A percentile compares a stretch with the other conserved stretches of the same genome.
These are phyloP conservation scores for Sebastes minor DNA, from an alignment of 2,797 vertebrate species.

Conservation along the genomic window DNA sequence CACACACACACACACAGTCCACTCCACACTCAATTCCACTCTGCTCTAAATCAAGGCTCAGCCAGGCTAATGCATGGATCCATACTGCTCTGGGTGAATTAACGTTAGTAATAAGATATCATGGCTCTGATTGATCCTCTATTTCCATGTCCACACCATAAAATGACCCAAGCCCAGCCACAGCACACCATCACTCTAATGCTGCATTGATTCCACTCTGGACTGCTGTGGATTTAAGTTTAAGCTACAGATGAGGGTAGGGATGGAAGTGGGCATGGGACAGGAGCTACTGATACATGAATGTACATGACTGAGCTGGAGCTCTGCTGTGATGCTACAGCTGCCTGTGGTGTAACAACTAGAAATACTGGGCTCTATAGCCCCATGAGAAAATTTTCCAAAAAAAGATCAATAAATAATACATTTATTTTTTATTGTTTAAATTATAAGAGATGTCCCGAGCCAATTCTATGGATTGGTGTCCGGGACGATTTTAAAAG, in stretches of 20 bases:
- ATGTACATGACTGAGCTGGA: neutral
- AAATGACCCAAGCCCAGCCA: conserved; percentile 91
- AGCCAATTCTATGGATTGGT: neutral
- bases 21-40: conserved; percentile 58
- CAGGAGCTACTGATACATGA: conserved; percentile 12
- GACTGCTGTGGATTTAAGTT: conserved; percentile 44
- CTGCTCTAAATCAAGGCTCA: conserved; percentile 81
- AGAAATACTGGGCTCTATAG: neutral
- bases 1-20: conserved; percentile 14
- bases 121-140: conserved; percentile 96
- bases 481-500: neutral
- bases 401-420: neutral
- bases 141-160: conserved; percentile 89
- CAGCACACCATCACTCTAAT: conserved; percentile 90
- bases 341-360: neutral
- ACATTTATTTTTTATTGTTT: neutral
- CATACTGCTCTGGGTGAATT: conserved; percentile 96
- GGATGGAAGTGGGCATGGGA: conserved; percentile 19
- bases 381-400: neutral
- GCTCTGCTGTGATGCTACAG: neutral
- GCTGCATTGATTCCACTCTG: conserved; percentile 88
- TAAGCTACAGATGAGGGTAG: conserved; percentile 36
- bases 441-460: neutral
- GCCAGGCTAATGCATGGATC: conserved; percentile 90
- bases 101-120: conserved; percentile 99